These are phyloP conservation scores for Spea hammondii DNA, from an alignment of 2,797 vertebrate genomes.

Conservation along the genomic window DNA sequence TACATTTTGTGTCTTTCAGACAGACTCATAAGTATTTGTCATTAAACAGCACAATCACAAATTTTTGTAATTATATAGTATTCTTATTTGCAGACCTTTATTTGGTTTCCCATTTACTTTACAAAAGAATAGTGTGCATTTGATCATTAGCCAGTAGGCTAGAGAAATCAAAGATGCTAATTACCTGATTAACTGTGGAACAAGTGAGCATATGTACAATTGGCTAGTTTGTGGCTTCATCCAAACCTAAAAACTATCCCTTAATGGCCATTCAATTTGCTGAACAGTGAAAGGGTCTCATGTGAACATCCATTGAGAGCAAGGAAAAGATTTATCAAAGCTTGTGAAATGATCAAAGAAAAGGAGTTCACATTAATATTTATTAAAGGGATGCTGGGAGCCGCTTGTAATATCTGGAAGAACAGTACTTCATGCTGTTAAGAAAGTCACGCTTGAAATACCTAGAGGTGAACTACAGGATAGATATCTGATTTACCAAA, in stretches of 20 bases:
- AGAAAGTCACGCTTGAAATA: slow-evolving; percentile 30
- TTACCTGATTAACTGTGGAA: slow-evolving; percentile 28
- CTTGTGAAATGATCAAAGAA: slow-evolving; percentile 61
- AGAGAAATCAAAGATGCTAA: slow-evolving; percentile 10
- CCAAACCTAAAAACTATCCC: slow-evolving; percentile 24
- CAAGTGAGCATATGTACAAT: slow-evolving; percentile 32
- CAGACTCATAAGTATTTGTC: too few relatives aligned
- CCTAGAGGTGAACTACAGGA: slow-evolving; percentile 40
- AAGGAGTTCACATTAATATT: slow-evolving; percentile 57
- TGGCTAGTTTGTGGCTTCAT: slow-evolving; percentile 48
- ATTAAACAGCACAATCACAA: too few relatives aligned
- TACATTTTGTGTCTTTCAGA: too few relatives aligned
- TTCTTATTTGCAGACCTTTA: neutral
- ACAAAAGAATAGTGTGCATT: slow-evolving; percentile 8
- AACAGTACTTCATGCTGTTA: slow-evolving; percentile 42
- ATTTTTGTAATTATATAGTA: too few relatives aligned
- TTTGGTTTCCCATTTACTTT: slow-evolving; percentile 6
- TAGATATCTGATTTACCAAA: slow-evolving; percentile 39
- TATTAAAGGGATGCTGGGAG: slow-evolving; percentile 55
- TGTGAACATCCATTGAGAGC: slow-evolving; percentile 48
- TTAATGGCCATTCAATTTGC: slow-evolving; percentile 53
- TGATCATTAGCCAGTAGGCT: slow-evolving; percentile 21
- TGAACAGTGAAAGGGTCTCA: slow-evolving; percentile 51
- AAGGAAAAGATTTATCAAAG: slow-evolving; percentile 58
- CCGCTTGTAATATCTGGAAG: slow-evolving; percentile 48